phyloP scores from a whole-genome alignment of 2,888 invertebrate species.

The Nowickia ferox region DNA sequence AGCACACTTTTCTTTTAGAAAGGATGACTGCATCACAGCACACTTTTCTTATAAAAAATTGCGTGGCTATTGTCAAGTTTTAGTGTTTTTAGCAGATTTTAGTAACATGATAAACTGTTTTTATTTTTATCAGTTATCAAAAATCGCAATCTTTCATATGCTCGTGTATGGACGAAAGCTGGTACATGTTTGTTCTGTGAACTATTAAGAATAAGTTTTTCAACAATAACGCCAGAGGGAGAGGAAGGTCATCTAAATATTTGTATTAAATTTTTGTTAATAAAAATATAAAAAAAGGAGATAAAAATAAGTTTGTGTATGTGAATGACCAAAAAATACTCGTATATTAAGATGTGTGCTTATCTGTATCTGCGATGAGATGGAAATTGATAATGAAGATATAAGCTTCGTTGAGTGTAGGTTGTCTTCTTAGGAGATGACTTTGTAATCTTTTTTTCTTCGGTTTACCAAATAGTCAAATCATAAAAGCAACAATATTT shows the following conservation, averaged over 20 bases:
- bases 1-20: too few species aligned
- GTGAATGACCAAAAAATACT: conserved; percentile 25
- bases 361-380: conserved; percentile 36
- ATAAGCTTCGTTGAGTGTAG: conserved; percentile 35
- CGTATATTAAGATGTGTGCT: neutral
- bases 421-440: conserved; percentile 53
- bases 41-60: neutral
- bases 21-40: too few species aligned
- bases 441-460: conserved; percentile 51
- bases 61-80: conserved; percentile 5
- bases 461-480: conserved; percentile 61
- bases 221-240: neutral
- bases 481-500: conserved; percentile 57
- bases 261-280: conserved; percentile 55
- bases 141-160: conserved; percentile 4
- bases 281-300: conserved; percentile 25
- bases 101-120: conserved; percentile 48
- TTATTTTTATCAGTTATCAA: conserved; percentile 39
- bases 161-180: neutral
- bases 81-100: conserved; percentile 38
- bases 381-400: conserved; percentile 34
- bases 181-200: neutral
- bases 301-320: conserved; percentile 58
- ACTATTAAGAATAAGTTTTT: neutral
- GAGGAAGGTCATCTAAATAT: conserved; percentile 47